Percentiles rank a stretch among this genome's conserved stretches.
Conservation (phyloP, 1,140 invertebrate species). For the Zaprionus camerounensis region DNA sequence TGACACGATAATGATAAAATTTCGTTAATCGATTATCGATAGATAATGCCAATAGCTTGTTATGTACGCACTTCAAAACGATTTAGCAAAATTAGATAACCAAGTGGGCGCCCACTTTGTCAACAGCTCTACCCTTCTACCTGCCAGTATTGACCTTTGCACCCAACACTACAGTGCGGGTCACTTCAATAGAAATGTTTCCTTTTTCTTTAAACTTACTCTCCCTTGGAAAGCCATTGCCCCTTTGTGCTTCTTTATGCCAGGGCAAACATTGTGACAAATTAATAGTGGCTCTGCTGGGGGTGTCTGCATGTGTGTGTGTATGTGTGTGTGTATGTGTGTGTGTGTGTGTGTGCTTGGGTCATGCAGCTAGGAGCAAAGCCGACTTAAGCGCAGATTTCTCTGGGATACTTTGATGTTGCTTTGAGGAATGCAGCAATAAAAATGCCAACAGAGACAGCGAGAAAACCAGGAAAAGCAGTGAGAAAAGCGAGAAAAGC, state of each 20-base stretch:
- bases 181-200: neutral
- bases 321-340: neutral
- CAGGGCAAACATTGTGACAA: conserved; percentile 14
- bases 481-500: neutral
- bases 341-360: conserved; percentile 5
- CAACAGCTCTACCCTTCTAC: too few relatives aligned
- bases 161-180: neutral
- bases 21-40: conserved; percentile 6
- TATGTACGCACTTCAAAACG: conserved; percentile 11
- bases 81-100: conserved; percentile 5
- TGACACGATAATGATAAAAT: neutral
- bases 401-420: conserved; percentile 65
- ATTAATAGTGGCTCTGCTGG: conserved; percentile 19
- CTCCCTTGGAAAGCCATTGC: neutral
- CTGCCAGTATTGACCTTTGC: too few relatives aligned
- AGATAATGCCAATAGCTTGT: conserved; percentile 7
- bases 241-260: neutral
- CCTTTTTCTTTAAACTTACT: neutral
- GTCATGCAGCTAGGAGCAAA: conserved; percentile 25
- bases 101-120: neutral
- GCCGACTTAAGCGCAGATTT: conserved; percentile 64
- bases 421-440: conserved; percentile 69
- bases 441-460: conserved; percentile 54
- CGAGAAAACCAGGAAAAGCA: neutral
- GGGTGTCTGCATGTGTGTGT: neutral